Base-by-base conservation (phyloP, 2,888 invertebrate species). In the Cartodere bifasciata region DNA sequence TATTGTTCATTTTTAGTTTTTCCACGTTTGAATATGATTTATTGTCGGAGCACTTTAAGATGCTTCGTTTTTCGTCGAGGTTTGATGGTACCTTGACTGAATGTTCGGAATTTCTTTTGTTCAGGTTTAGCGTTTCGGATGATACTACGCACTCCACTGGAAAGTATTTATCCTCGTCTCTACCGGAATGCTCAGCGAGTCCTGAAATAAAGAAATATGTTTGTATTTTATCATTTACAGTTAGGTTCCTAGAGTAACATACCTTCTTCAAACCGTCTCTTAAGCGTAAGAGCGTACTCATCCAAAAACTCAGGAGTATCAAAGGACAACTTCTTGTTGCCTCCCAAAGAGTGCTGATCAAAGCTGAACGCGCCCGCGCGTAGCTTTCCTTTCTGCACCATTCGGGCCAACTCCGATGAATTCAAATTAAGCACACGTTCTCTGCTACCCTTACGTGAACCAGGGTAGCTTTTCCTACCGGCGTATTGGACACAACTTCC, bases 361-460 rank as follows among this genome's bases (percentile, higher is more conserved):
- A 59, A 60, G 39, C 58, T 58, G 23, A 55, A 49, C 16, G 53
- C 56, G 15, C 52, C 52, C 10, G 50, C 46, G 2, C 58, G 54
- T 21, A 65, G 58, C 47, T 66, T 65, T 14, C 64, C 65, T 28
- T 62, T 56, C 38, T 59, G 56, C 32, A 65, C 52, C 34, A 65
- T 63, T 37, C 58, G 59, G 6, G 62, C 60, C 22, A 67, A 49
- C 31, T 67, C 67, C 2, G 63, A 56, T 36, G 53, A 53, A 34
- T 53, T 58, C 17, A 56, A 46, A 34, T 61, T 55, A 29, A 61
- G 60, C 2, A 55, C 57, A 43, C 72, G 70, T 47, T 77, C 77
- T 11, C 75, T 62, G 38, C 75, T 75, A 5, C 75, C 75, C 51
- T 77, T 77, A 11, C 76, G 58, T 13, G 75, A 75, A n/a, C 72